Percentiles rank a stretch among this genome's conserved stretches.
Evolutionary conservation across 2,113 vertebrate species (phyloP).

Genomic region (Neolamprologus falcicula): DNA sequence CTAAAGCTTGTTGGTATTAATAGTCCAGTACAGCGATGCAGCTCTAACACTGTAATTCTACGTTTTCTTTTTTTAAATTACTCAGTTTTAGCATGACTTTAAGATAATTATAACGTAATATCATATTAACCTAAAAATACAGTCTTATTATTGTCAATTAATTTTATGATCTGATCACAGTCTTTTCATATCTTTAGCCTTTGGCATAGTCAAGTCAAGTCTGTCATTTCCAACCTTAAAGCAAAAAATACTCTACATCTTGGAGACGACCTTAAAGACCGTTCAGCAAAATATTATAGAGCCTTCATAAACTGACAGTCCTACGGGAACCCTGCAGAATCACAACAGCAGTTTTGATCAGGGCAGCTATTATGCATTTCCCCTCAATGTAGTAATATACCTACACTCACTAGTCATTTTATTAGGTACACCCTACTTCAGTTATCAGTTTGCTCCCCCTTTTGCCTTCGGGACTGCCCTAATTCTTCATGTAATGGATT

Average conservation of each 20-base stretch:
- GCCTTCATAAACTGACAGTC: background rate
- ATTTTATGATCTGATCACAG: background rate
- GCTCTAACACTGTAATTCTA: background rate
- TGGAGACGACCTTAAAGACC: background rate
- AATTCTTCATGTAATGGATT: background rate
- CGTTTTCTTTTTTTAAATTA: background rate
- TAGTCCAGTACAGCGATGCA: background rate
- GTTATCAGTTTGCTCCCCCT: background rate
- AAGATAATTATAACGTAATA: background rate
- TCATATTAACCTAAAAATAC: background rate
- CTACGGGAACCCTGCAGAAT: background rate
- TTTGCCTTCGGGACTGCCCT: background rate
- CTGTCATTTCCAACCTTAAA: background rate
- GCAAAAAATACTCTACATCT: background rate
- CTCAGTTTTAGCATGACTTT: background rate
- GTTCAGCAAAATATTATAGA: background rate
- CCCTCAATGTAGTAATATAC: background rate
- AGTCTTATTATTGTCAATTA: background rate
- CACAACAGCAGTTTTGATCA: background rate
- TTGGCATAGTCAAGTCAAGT: background rate
- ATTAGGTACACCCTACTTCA: background rate
- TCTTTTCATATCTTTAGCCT: background rate
- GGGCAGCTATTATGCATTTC: background rate
- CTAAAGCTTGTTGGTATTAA: background rate
- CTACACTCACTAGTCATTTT: background rate